These are phyloP conservation scores for Miltochrista miniata DNA, from an alignment of 2,888 invertebrate species.

Conservation along the genomic window DNA sequence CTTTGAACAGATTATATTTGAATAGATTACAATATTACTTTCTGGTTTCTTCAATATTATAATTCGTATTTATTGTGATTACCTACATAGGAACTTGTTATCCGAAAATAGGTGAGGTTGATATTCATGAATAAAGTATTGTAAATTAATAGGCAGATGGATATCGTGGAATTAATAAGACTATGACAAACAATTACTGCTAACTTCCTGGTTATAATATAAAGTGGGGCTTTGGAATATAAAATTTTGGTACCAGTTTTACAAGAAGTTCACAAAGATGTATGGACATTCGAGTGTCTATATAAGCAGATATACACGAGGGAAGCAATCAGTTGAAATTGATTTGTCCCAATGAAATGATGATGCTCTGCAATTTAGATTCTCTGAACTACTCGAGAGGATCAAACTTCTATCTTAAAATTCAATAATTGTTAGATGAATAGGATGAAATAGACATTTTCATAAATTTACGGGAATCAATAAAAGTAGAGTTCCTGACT, in stretches of 20 bases:
- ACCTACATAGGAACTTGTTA: slow-evolving; percentile 5
- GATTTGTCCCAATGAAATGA: too few relatives aligned
- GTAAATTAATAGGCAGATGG: slow-evolving; percentile 6
- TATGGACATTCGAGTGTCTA: background rate
- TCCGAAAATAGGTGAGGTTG: slow-evolving; percentile 5
- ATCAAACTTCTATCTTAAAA: too few relatives aligned
- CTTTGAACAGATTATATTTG: slow-evolving; percentile 28
- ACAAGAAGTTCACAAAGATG: background rate
- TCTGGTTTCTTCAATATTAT: slow-evolving; percentile 12
- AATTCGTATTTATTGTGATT: slow-evolving; percentile 13
- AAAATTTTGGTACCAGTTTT: background rate
- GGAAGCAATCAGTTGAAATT: too few relatives aligned
- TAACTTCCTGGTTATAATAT: slow-evolving; percentile 4
- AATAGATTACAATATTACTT: slow-evolving; percentile 27
- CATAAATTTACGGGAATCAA: too few relatives aligned
- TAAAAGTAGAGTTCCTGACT: too few relatives aligned
- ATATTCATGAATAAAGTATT: slow-evolving; percentile 4
- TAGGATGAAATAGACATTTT: too few relatives aligned
- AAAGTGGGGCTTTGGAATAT: background rate
- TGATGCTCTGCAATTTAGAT: too few relatives aligned
- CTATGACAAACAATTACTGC: background rate
- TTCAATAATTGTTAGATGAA: too few relatives aligned
- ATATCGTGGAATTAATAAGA: slow-evolving; percentile 2
- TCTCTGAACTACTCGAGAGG: too few relatives aligned
- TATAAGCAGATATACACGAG: background rate